phyloP scores from a whole-genome alignment of 2,888 invertebrate species.

The Oscheius sp. region DNA sequence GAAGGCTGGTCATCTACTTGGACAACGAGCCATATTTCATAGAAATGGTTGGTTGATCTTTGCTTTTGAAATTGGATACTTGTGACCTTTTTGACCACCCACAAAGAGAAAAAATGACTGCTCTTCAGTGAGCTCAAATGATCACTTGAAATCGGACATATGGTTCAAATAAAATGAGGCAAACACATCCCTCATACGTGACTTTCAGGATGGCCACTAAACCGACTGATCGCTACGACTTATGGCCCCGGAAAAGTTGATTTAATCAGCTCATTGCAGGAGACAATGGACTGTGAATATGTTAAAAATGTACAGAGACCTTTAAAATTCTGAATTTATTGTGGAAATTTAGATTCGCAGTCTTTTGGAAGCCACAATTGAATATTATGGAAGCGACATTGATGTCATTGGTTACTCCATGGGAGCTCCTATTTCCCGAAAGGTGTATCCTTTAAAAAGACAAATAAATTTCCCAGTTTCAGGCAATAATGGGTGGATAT shows the following conservation, averaged over 20 bases:
- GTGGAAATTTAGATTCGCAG: constrained; percentile 19
- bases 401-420: constrained; percentile 36
- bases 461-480: neutral
- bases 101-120: too few relatives aligned
- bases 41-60: constrained; percentile 15
- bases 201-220: constrained; percentile 26
- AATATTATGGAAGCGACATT: constrained; percentile 26
- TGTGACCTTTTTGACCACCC: too few relatives aligned
- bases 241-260: constrained; percentile 35
- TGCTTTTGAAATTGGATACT: neutral
- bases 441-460: constrained; percentile 1
- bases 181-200: neutral
- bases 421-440: constrained; percentile 36
- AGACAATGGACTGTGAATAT: constrained; percentile 38
- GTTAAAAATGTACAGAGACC: constrained; percentile 18
- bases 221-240: constrained; percentile 31
- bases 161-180: neutral
- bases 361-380: constrained; percentile 29
- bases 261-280: constrained; percentile 12
- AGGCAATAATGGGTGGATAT: constrained; percentile 38
- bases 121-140: too few relatives aligned
- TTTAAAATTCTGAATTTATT: neutral
- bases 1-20: constrained; percentile 32
- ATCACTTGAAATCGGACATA: too few relatives aligned
- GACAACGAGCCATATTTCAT: constrained; percentile 17